These are phyloP conservation scores for Ectropis grisescens DNA, from an alignment of 1,140 invertebrate species.

Conservation along the genomic window DNA sequence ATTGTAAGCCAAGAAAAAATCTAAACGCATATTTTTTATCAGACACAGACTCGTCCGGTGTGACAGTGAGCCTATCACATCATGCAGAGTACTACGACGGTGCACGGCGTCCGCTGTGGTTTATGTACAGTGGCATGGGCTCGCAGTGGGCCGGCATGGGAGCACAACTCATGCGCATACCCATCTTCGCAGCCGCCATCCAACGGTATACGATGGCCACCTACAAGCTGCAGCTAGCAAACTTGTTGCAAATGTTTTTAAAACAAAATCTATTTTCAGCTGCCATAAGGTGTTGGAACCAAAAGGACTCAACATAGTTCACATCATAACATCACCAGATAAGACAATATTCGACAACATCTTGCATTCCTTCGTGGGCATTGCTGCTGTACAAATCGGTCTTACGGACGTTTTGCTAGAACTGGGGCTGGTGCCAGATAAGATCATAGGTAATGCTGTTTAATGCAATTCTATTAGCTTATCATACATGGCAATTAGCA, in stretches of 20 bases:
- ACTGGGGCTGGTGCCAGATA: slow-evolving; percentile 80
- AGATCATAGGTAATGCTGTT: slow-evolving; percentile 77
- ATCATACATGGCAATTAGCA: no score
- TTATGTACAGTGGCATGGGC: slow-evolving; percentile 91
- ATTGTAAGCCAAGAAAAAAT: slow-evolving; percentile 16
- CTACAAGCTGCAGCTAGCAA: no score
- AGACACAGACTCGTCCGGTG: no score
- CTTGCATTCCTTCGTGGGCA: slow-evolving; percentile 88
- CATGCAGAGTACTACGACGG: slow-evolving; percentile 69
- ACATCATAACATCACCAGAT: slow-evolving; percentile 81
- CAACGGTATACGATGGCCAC: slow-evolving; percentile 47
- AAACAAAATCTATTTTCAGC: slow-evolving; percentile 16
- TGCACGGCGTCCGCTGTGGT: slow-evolving; percentile 78
- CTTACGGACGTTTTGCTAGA: slow-evolving; percentile 80
- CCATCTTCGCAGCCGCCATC: slow-evolving; percentile 81
- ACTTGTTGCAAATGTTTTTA: no score
- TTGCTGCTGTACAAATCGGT: slow-evolving; percentile 87
- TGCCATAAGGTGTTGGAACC: slow-evolving; percentile 77
- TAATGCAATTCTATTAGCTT: no score
- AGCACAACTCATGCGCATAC: slow-evolving; percentile 72
- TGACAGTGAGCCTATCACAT: slow-evolving; percentile 31
- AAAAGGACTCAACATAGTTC: slow-evolving; percentile 80
- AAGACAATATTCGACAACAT: slow-evolving; percentile 81
- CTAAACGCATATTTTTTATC: slow-evolving; percentile 1
- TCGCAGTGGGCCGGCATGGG: slow-evolving; percentile 91